phyloP scores from a whole-genome alignment of 2,888 invertebrate species.

The Thecophora atra region DNA sequence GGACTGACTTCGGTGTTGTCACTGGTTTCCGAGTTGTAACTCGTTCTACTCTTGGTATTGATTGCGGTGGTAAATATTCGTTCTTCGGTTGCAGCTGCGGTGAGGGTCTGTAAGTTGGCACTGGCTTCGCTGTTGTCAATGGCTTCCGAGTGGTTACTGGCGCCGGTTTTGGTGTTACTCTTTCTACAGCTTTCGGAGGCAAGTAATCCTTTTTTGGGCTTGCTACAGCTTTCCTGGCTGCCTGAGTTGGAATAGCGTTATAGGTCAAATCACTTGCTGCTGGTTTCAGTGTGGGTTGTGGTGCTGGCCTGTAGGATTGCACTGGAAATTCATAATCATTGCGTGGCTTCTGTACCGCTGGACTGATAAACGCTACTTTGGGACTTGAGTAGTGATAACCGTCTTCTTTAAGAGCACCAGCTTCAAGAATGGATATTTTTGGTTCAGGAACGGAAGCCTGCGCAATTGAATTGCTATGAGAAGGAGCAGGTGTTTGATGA shows the following conservation, averaged over 20 bases:
- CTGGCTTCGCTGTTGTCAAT: slow-evolving; percentile 12
- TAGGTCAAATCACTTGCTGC: slow-evolving; percentile 29
- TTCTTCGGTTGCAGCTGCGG: slow-evolving; percentile 30
- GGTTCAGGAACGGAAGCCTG: not conserved
- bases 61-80: slow-evolving; percentile 38
- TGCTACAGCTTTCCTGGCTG: slow-evolving; percentile 32
- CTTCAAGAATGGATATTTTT: slow-evolving; percentile 24
- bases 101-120: slow-evolving; percentile 6
- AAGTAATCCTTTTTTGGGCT: slow-evolving; percentile 36
- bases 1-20: slow-evolving; percentile 26
- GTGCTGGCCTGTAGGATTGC: slow-evolving; percentile 2
- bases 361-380: slow-evolving; percentile 35
- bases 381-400: slow-evolving; percentile 50
- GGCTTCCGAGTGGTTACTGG: slow-evolving; percentile 14
- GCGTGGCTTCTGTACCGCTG: slow-evolving; percentile 2
- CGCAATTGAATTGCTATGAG: not conserved
- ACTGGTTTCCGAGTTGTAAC: slow-evolving; percentile 7
- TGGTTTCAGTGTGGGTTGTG: slow-evolving; percentile 32
- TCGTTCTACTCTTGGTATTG: slow-evolving; percentile 16
- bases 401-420: slow-evolving; percentile 50
- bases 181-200: slow-evolving; percentile 31
- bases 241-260: slow-evolving; percentile 30
- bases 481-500: slow-evolving; percentile 26
- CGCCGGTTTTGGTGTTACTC: slow-evolving; percentile 31
- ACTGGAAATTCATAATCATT: slow-evolving; percentile 25